Base-by-base conservation (phyloP, 2,113 vertebrate species). In the Atlantisia rogersi region DNA sequence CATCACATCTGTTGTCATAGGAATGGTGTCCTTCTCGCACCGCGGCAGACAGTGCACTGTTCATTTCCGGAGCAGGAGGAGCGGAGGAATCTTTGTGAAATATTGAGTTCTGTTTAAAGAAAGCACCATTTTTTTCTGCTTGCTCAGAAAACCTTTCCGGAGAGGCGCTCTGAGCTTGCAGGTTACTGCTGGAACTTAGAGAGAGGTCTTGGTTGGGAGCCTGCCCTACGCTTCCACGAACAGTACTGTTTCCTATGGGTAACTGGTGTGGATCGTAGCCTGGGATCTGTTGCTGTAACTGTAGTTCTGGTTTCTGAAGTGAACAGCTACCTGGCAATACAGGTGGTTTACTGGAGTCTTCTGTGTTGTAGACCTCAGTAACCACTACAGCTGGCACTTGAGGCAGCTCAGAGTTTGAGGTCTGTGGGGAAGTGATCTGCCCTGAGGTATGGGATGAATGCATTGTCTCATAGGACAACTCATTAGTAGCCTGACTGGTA, bases 401-500 rank as follows among this genome's bases (percentile, higher is more conserved):
- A 97, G 98, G 98, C 98, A 98, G 98, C 98, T 98, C 98, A 85
- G 98, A 98, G 96, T 97, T 97, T 82, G 98, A 98, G 97, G 98
- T 98, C 96, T 98, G 98, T 95, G 96, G 96, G 92, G 98, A 98
- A 97, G 90, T 97, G 94, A 98, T 97, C 97, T 98, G 98, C 97
- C 99, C 99, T 99, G 99, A 99, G 99, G 98, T 99, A 98, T 98
- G 98, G 97, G 98, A 97, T 92, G 98, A 97, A 96, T 98, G 97
- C n/a, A 97, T 97, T 96, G 97, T 95, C 97, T 98, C 98, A 88
- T 94, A 93, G 74, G 98, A 97, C 91, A 98, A 96, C 94, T 98
- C 97, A 82, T 97, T 98, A 97, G 97, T 97, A 97, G 98, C 97
- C 97, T 95, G 98, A 96, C 97, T 97, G 87, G 97, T 98, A 96